Base-by-base conservation (phyloP, 2,113 vertebrate genomes). In the Nannobrachium achirus region DNA sequence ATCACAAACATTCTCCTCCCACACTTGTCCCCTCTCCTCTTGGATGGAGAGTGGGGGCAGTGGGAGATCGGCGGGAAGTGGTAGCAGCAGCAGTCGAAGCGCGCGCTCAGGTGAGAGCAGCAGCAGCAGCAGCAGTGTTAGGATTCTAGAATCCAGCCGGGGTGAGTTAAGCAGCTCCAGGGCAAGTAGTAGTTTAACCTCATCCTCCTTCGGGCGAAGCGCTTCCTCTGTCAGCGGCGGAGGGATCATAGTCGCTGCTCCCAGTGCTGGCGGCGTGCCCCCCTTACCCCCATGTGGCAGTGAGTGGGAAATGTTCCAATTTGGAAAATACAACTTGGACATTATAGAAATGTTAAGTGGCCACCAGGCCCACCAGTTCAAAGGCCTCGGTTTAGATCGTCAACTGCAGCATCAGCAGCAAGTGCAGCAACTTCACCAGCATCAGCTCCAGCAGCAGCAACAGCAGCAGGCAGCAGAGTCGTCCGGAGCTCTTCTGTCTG, bases 331-430 rank as follows among this genome's bases (percentile, higher is more conserved):
- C 89, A 93, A 93, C 90, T 86, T 94, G 92, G 93, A 94, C 93
- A 93, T 94, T 89, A 93, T 94, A 92, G 93, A 94, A 84, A 94
- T 94, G 93, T 89, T 94, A 89, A 94, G 92, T 91, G 92, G 93
- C 89, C 93, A 94, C 75, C 93, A 94, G 81, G 90, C 92, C 89
- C 93, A 93, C 88, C 92, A 93, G 76, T 92, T 93, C 65, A 94
- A 94, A 92, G 90, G 92, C 82, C 90, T 93, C 66, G 92, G 93
- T 83, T 89, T 94, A 91, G 93, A 94, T 80, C 90, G 93, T 86
- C 93, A 93, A 81, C 88, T 93, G 63, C 93, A 93, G 67, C 92
- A 93, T 90, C 92, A 93, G 82, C 92, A 92, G 88, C 92, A 93
- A 89, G 92, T 92, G 78, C 93, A 94, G 78, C 93, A 94, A 81